A percentile compares a stretch with the other conserved stretches of the same genome.
Evolutionary conservation across 2,888 invertebrate genomes (phyloP).

Genomic region (Julus scanicus): DNA sequence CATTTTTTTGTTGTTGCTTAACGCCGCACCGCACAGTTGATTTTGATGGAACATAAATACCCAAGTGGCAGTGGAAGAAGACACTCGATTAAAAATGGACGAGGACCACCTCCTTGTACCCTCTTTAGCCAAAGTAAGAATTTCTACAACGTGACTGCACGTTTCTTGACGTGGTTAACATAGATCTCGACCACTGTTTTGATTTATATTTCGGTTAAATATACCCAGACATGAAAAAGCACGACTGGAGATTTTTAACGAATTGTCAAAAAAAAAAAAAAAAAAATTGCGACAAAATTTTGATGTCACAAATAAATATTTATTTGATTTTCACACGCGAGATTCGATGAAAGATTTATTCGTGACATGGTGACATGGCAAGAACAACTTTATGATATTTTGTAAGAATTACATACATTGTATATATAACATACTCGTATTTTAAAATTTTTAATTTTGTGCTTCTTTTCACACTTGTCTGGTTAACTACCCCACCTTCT

Average conservation of each 20-base stretch:
- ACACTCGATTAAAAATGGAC: constrained; percentile 3
- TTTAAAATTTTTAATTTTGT: not conserved
- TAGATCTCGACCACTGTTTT: not conserved
- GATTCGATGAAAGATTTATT: too few relatives aligned
- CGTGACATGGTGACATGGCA: too few relatives aligned
- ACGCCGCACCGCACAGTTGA: not conserved
- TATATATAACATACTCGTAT: not conserved
- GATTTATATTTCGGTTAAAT: not conserved
- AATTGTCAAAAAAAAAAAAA: too few relatives aligned
- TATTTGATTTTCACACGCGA: too few relatives aligned
- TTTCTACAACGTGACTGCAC: not conserved
- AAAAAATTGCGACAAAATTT: too few relatives aligned
- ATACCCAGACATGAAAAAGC: not conserved
- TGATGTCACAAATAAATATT: too few relatives aligned
- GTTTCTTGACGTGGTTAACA: not conserved
- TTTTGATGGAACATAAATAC: constrained; percentile 6
- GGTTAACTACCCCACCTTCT: not conserved
- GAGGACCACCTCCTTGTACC: not conserved
- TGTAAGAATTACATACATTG: not conserved
- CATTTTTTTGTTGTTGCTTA: not conserved
- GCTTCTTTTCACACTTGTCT: not conserved
- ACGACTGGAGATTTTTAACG: too few relatives aligned
- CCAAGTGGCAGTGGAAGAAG: not conserved
- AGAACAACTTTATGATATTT: too few relatives aligned
- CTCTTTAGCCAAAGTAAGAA: not conserved